phyloP scores from a whole-genome alignment of 2,113 vertebrate species.

The Prolemur simus region DNA sequence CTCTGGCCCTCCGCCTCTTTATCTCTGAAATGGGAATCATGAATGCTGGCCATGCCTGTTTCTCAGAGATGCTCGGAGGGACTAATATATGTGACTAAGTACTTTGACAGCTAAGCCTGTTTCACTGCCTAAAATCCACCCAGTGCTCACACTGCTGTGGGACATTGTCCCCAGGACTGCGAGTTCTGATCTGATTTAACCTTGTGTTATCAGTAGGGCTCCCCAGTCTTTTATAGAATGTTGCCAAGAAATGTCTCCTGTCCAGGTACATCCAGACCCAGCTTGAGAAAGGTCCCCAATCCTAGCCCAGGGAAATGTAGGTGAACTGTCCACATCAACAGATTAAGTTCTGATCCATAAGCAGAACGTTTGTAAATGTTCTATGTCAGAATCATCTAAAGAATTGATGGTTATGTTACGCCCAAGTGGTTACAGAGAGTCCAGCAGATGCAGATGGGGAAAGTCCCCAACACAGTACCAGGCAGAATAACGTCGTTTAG shows the following conservation, averaged over 20 bases:
- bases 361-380: background rate
- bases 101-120: background rate
- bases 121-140: background rate
- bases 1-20: constrained; percentile 43
- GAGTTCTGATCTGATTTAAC: constrained; percentile 39
- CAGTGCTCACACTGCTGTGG: constrained; percentile 21
- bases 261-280: constrained; percentile 44
- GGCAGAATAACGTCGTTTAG: constrained; percentile 74
- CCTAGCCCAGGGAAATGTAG: constrained; percentile 14
- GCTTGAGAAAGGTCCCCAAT: background rate
- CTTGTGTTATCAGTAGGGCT: constrained; percentile 62
- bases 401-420: constrained; percentile 66
- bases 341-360: constrained; percentile 9
- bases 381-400: constrained; percentile 69
- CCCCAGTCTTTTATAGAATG: constrained; percentile 46
- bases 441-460: background rate
- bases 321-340: constrained; percentile 29
- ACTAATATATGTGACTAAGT: background rate
- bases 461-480: constrained; percentile 67
- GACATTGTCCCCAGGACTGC: constrained; percentile 48
- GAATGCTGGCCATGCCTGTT: background rate
- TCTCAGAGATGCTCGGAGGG: background rate
- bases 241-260: background rate
- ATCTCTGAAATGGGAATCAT: background rate
- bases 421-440: background rate